Evolutionary conservation across 1,140 invertebrate genomes (phyloP).

Genomic region (Saccostrea glomerata): DNA sequence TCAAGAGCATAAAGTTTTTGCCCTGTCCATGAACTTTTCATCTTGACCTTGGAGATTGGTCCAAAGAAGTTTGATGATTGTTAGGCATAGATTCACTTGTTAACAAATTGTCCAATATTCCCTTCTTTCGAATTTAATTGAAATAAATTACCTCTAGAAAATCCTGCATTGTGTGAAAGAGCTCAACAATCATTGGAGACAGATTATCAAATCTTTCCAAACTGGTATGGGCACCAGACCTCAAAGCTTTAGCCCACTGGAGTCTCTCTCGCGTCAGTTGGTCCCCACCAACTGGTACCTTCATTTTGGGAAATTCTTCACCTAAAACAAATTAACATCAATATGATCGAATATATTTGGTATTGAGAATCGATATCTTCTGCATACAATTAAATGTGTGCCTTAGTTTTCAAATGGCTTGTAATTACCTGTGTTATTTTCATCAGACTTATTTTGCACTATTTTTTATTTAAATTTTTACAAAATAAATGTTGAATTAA

Average conservation of each 20-base stretch:
- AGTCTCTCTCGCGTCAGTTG: constrained; percentile 52
- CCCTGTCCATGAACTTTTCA: no score
- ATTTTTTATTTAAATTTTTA: no score
- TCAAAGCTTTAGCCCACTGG: constrained; percentile 51
- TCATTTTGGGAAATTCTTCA: constrained; percentile 39
- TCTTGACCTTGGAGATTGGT: no score
- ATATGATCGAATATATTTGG: background rate
- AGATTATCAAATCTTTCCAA: constrained; percentile 41
- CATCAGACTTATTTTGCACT: no score
- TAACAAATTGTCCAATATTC: no score
- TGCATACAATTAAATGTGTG: background rate
- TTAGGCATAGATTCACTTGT: no score
- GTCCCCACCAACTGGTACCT: constrained; percentile 57
- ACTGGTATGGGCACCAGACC: constrained; percentile 31
- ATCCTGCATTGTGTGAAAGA: constrained; percentile 44
- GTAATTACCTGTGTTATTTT: no score
- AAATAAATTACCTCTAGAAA: constrained; percentile 44
- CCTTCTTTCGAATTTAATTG: no score
- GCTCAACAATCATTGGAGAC: constrained; percentile 39
- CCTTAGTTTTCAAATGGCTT: no score
- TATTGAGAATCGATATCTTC: background rate
- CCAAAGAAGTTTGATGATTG: no score
- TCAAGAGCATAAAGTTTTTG: no score
- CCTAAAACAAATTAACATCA: constrained; percentile 38
- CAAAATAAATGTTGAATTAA: no score